Conservation (phyloP, 2,888 invertebrate genomes). For the Meiosimyza platycephala region DNA sequence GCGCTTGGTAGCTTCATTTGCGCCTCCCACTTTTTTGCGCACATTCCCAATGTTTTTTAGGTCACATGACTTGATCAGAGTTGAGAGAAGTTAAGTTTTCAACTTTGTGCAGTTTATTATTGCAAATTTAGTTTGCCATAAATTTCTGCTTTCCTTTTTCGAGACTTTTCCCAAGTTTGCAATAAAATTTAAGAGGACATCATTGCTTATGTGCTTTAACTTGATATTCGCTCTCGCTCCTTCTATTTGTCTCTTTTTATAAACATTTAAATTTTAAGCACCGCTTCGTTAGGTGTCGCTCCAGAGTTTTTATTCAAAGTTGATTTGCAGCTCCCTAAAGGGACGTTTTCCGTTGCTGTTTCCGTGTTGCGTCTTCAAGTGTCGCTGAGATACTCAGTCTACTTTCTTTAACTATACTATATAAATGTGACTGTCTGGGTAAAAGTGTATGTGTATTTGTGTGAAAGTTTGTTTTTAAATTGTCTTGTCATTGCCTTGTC, state of each 20-base stretch:
- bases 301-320: conserved; percentile 33
- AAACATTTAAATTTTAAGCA: conserved; percentile 22
- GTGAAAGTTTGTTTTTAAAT: conserved; percentile 37
- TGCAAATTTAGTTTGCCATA: too few relatives aligned
- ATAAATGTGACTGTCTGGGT: too few relatives aligned
- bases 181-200: neutral
- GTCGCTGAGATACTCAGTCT: neutral
- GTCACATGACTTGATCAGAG: neutral
- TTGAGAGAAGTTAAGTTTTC: neutral
- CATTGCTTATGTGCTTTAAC: neutral
- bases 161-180: neutral
- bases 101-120: neutral
- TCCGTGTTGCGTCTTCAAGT: conserved; percentile 21
- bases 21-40: neutral
- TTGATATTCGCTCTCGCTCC: neutral
- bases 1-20: neutral
- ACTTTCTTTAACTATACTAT: neutral
- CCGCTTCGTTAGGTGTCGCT: too few relatives aligned
- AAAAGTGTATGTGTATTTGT: neutral
- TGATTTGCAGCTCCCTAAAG: conserved; percentile 38
- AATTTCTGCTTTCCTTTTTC: neutral
- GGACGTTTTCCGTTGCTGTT: conserved; percentile 28
- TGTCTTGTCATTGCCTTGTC: conserved; percentile 45
- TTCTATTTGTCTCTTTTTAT: too few relatives aligned
- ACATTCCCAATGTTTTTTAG: neutral